Percentiles rank a stretch among this genome's conserved stretches.
Evolutionary conservation across 2,797 vertebrate genomes (phyloP).

Genomic region (Danio jaintianensis): DNA sequence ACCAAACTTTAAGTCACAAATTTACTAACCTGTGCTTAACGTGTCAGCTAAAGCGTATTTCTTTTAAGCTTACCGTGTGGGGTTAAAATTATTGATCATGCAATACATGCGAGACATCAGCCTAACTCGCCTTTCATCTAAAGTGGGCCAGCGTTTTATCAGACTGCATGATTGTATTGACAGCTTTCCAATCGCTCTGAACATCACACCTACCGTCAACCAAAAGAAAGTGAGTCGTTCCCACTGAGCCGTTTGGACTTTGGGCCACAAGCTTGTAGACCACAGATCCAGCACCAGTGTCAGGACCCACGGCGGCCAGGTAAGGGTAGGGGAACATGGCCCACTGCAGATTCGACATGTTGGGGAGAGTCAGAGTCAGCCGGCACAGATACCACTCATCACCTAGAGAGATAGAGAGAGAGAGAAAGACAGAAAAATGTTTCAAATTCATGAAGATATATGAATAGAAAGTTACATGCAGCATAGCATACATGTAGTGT

Average conservation of each 20-base stretch:
- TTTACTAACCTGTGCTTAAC: too few relatives aligned
- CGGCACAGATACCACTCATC: conserved; percentile 87
- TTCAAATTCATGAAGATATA: background rate
- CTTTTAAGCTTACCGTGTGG: background rate
- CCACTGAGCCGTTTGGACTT: conserved; percentile 66
- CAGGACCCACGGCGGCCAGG: conserved; percentile 80
- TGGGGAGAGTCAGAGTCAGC: conserved; percentile 78
- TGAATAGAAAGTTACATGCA: too few relatives aligned
- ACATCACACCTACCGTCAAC: conserved; percentile 76
- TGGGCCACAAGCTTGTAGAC: conserved; percentile 80
- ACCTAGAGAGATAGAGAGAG: conserved; percentile 69
- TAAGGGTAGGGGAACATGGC: conserved; percentile 86
- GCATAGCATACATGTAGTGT: too few relatives aligned
- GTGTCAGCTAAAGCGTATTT: background rate
- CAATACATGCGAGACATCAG: background rate
- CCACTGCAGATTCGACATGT: conserved; percentile 84
- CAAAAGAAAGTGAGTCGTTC: conserved; percentile 78
- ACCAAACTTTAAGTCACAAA: too few relatives aligned
- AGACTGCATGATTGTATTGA: conserved; percentile 6
- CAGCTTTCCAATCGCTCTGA: background rate
- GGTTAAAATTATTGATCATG: conserved; percentile 19
- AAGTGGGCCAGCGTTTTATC: conserved; percentile 28
- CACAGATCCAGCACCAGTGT: conserved; percentile 75
- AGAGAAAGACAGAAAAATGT: background rate
- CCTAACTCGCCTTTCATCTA: conserved; percentile 7